Evolutionary conservation across 2,113 vertebrate genomes (phyloP).

Genomic region (Oostethus manadensis): DNA sequence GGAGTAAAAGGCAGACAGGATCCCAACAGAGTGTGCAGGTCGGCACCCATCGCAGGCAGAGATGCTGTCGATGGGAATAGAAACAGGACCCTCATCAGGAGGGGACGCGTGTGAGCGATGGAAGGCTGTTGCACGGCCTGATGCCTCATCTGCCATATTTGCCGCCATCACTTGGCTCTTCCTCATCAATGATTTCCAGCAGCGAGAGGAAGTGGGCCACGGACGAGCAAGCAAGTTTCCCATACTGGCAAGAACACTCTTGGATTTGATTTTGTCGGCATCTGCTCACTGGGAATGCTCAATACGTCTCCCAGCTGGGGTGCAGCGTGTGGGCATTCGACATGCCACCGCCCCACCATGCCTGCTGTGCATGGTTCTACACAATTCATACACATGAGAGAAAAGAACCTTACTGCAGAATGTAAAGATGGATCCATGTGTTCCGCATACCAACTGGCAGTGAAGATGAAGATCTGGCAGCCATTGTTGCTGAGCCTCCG

Average conservation of each 20-base stretch:
- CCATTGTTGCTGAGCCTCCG: conserved; percentile 26
- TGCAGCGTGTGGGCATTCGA: conserved; percentile 5
- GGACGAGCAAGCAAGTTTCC: conserved; percentile 37
- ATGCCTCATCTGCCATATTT: conserved; percentile 32
- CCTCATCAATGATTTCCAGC: conserved; percentile 52
- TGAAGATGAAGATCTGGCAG: conserved; percentile 51
- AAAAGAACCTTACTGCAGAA: conserved; percentile 30
- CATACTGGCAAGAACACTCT: conserved; percentile 41
- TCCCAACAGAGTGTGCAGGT: too few species aligned
- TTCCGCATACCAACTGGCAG: conserved; percentile 17
- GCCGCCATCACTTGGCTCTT: conserved; percentile 44
- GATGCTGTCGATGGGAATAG: too few species aligned
- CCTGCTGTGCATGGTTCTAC: too few species aligned
- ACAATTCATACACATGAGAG: conserved; percentile 6
- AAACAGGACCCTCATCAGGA: conserved; percentile 26
- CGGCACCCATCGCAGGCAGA: too few species aligned
- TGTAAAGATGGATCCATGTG: background rate
- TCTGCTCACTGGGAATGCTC: conserved; percentile 47
- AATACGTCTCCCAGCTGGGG: conserved; percentile 39
- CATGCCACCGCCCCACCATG: background rate
- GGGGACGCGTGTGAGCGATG: conserved; percentile 45
- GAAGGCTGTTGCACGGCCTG: conserved; percentile 44
- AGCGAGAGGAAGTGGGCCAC: conserved; percentile 42
- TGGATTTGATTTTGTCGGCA: conserved; percentile 48
- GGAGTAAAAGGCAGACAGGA: too few species aligned